These are phyloP conservation scores for Halcyon malimbica DNA, from an alignment of 2,113 vertebrate species.

Conservation along the genomic window DNA sequence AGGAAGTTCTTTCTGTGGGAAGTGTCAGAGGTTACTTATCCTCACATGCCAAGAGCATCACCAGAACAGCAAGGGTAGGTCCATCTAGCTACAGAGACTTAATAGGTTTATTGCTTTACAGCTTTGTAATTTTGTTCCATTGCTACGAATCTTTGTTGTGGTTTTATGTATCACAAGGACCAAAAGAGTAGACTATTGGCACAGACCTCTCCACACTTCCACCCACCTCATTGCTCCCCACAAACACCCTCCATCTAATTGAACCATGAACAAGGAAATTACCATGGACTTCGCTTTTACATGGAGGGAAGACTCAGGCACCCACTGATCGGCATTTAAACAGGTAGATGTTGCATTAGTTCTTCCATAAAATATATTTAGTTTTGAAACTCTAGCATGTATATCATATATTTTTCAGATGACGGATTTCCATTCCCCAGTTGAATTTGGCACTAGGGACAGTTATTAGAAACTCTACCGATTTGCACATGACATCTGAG, in stretches of 20 bases:
- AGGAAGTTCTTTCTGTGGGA: background rate
- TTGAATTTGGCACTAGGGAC: background rate
- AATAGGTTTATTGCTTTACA: background rate
- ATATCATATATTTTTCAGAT: background rate
- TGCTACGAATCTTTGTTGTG: background rate
- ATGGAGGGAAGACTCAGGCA: background rate
- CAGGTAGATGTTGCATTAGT: background rate
- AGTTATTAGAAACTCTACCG: background rate
- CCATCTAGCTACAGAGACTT: background rate
- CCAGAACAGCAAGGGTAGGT: background rate
- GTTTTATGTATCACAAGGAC: background rate
- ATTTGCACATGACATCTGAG: background rate
- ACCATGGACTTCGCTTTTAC: background rate
- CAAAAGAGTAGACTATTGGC: background rate
- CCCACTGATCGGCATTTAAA: background rate
- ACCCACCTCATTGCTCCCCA: background rate
- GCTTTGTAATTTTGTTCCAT: background rate
- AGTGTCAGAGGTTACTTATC: background rate
- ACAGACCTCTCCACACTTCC: background rate
- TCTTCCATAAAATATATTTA: background rate
- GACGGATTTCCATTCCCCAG: background rate
- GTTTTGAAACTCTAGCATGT: background rate
- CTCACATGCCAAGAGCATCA: background rate
- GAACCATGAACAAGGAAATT: background rate
- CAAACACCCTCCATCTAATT: background rate